Evolutionary conservation across 1,140 invertebrate species (phyloP), one percentile per base, ranked within the genome.

Genomic region (Drosophila bipectinata): DNA sequence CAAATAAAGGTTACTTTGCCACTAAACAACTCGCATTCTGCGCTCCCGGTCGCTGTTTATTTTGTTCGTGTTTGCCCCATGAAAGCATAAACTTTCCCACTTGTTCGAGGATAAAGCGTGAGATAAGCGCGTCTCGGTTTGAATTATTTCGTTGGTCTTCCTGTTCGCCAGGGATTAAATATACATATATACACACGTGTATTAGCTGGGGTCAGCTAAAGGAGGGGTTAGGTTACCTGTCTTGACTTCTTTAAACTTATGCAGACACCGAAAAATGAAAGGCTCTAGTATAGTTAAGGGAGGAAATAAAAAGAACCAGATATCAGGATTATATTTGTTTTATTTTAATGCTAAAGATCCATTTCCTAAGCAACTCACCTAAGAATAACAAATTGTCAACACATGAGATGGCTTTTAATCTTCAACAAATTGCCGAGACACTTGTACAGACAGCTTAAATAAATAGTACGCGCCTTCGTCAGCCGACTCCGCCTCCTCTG

Each of bases 321-420:
- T 21, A 15, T 2, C 6, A 49, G 15, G 4, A 34, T 14, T 10
- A 26, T 28, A 4, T n/a, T 21, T 5, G 1, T 30, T 41, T n/a
- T 28, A 34, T 34, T 45, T 18, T 28, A 48, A 8, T 26, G 26
- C 26, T 7, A 28, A 28, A 18, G 37, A 2, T 55, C 56, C 60
- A 55, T 28, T 49, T 68, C 77, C 47, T 32, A 1, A 5, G 28
- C 21, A 34, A 10, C 14, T 7, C 51, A 61, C 39, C 51, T 37
- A 55, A 59, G 71, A 71, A 83, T 83, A 87, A 88, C 83, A 88
- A 88, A 88, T 88, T 88, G 83, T 88, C 83, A 88, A 77, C 83
- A 79, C 79, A 88, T 74, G 82, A 88, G 83, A 83, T 71, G 83
- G 79, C 83, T 77, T 83, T 88, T 88, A 88, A 88, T 88, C 83